phyloP scores from a whole-genome alignment of 2,888 invertebrate species.

The Tipula vernalis region DNA sequence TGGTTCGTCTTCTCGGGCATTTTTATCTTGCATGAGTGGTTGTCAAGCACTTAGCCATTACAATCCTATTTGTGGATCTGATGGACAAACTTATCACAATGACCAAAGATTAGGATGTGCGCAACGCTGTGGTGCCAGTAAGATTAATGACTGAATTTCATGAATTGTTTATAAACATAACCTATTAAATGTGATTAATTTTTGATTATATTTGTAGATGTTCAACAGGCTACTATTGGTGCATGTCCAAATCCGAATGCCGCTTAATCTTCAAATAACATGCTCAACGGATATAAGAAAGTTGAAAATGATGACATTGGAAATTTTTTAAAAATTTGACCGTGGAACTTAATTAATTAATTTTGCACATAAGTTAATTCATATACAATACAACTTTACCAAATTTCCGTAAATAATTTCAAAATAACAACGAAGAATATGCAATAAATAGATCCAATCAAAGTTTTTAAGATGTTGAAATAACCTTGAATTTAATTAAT shows the following conservation, averaged over 20 bases:
- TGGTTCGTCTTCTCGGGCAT: neutral
- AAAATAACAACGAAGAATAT: neutral
- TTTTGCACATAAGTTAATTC: neutral
- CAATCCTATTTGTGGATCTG: neutral
- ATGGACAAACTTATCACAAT: slow-evolving; percentile 5
- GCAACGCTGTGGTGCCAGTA: slow-evolving; percentile 6
- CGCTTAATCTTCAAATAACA: neutral
- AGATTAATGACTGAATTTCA: neutral
- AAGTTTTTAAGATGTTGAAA: neutral
- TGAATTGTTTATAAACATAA: no score
- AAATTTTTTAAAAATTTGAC: neutral
- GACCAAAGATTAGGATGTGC: neutral
- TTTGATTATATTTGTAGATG: neutral
- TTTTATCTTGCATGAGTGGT: neutral
- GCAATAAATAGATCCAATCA: neutral
- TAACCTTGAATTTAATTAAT: neutral
- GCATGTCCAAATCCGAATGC: neutral
- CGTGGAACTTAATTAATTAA: neutral
- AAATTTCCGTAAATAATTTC: neutral
- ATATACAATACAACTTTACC: neutral
- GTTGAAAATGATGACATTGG: neutral
- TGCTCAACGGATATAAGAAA: neutral
- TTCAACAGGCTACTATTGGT: neutral
- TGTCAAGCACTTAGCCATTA: neutral
- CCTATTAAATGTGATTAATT: neutral